Conservation (phyloP, 2,113 vertebrate species). For the Penelope pileata region DNA sequence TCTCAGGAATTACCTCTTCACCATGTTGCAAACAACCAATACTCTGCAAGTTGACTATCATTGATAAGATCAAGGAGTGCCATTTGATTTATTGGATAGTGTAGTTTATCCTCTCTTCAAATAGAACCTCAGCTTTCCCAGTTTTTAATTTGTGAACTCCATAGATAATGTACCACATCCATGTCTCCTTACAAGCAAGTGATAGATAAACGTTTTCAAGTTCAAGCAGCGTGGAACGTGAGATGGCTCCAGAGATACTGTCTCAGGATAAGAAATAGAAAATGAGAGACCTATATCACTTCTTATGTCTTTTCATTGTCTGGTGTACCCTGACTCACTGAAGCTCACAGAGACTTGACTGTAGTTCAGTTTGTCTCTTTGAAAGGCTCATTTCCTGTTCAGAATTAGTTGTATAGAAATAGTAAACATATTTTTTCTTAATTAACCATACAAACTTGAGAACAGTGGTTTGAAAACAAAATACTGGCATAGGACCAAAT, state of each 20-base stretch:
- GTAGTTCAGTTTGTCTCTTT: neutral
- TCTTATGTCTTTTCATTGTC: neutral
- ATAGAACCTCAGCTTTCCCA: accelerated
- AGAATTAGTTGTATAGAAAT: neutral
- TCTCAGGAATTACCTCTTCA: neutral
- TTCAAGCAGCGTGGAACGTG: neutral
- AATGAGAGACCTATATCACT: neutral
- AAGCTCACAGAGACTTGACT: neutral
- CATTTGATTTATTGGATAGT: neutral
- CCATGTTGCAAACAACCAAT: neutral
- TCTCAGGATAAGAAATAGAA: neutral
- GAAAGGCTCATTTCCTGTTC: neutral
- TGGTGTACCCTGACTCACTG: neutral
- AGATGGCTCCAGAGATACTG: neutral
- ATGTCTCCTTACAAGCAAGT: neutral
- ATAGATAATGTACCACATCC: neutral
- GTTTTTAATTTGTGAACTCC: neutral
- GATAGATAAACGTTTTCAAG: neutral
- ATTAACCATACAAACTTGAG: neutral
- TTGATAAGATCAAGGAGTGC: neutral
- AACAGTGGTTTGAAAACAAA: neutral
- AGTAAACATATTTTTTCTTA: neutral
- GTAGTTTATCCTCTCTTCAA: accelerated
- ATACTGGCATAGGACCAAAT: neutral
- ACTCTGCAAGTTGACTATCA: neutral